phyloP scores from a whole-genome alignment of 2,888 invertebrate genomes.

The Oligia strigilis region DNA sequence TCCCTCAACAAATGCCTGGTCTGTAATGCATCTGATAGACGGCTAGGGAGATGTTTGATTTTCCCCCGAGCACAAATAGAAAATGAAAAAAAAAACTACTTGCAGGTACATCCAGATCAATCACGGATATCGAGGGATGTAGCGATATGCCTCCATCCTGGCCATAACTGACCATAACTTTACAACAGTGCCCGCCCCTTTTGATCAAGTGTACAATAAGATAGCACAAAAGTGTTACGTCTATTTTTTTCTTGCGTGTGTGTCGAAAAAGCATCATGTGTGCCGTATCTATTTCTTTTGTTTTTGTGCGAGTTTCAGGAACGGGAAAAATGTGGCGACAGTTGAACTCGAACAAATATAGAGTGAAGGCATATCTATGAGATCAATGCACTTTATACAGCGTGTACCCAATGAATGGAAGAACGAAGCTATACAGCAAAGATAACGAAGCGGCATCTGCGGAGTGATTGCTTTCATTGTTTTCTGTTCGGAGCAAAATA shows the following conservation, averaged over 20 bases:
- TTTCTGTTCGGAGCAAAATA: slow-evolving; percentile 14
- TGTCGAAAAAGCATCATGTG: no score
- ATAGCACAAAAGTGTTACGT: no score
- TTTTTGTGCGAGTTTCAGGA: no score
- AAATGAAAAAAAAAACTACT: neutral
- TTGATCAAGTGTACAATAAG: no score
- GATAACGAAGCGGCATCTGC: slow-evolving; percentile 32
- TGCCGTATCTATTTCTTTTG: no score
- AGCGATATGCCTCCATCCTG: no score
- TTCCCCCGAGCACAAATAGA: neutral
- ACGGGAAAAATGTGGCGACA: no score
- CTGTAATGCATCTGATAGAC: neutral
- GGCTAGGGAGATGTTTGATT: neutral
- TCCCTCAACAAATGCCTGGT: neutral
- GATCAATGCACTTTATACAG: slow-evolving; percentile 4
- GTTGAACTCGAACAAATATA: no score
- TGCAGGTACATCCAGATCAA: slow-evolving; percentile 10
- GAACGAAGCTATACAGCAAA: slow-evolving; percentile 21
- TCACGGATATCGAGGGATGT: neutral
- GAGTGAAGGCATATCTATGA: no score
- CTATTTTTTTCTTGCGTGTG: no score
- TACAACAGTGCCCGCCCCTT: no score
- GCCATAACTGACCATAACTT: no score
- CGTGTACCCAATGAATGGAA: slow-evolving; percentile 10
- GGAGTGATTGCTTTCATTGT: slow-evolving; percentile 48